These are phyloP conservation scores for Athalia cordata DNA, from an alignment of 2,888 invertebrate species.

Conservation along the genomic window DNA sequence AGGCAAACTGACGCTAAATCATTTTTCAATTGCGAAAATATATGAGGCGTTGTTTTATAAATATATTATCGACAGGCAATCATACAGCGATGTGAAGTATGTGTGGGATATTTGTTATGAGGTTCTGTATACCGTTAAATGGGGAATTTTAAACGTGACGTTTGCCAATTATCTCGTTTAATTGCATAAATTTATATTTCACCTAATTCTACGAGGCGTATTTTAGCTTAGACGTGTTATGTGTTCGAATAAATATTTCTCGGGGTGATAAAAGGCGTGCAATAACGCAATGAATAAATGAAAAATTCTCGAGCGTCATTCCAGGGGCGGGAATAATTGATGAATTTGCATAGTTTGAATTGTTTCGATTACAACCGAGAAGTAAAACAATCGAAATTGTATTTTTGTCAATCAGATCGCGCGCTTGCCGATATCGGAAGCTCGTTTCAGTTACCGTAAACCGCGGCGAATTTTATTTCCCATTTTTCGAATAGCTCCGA, in stretches of 20 bases:
- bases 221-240: too few species aligned
- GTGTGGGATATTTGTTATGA: neutral
- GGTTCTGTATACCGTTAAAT: neutral
- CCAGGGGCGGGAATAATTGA: too few species aligned
- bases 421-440: neutral
- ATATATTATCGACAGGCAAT: slow-evolving; percentile 31
- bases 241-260: too few species aligned
- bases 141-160: neutral
- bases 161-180: neutral
- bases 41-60: neutral
- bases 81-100: slow-evolving; percentile 8
- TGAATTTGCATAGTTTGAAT: too few species aligned
- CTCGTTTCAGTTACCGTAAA: neutral
- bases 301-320: too few species aligned
- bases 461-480: too few species aligned
- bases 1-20: slow-evolving; percentile 29
- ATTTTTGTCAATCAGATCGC: neutral
- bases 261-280: too few species aligned
- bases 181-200: too few species aligned
- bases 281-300: too few species aligned
- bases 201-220: too few species aligned
- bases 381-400: neutral
- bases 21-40: slow-evolving; percentile 33
- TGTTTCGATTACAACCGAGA: neutral
- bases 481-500: too few species aligned